Base-by-base conservation (phyloP, 2,888 invertebrate species). In the Spodoptera exigua region DNA sequence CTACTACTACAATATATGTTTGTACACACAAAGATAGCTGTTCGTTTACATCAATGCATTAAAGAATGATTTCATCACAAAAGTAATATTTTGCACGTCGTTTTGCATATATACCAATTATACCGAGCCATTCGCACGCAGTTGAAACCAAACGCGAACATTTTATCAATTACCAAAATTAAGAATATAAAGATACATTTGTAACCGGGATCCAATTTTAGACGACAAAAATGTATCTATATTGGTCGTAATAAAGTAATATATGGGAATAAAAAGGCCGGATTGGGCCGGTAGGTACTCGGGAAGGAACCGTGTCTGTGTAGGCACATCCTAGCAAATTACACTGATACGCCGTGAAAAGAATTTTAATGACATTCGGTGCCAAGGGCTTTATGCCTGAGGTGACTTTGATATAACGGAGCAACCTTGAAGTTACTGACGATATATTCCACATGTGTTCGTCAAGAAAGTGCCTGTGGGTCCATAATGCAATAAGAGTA, bases 281-380 rank as follows among this genome's bases (percentile, higher is more conserved):
- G 67, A 69, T 70, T 59, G 64, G 60, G 64, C 61, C 68, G 72
- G 67, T 37, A 14, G 72, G 67, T 37, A 14, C 13, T 18, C n/a
- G 36, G 60, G 60, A 32, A 44, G 13, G n/a, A 27, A 9, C 60
- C 55, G 47, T 52, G 55, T 48, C 63, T 36, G 59, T 40, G 37
- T 45, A 43, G 48, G 61, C 66, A 68, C 67, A 59, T 74, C 68
- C 74, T 62, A 70, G 61, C 67, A 78, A 79, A 80, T 82, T 75
- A 78, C 78, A 58, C 65, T 59, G 60, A 57, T 55, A 49, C 55
- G 57, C 55, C 76, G 79, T 78, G 82, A 77, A 80, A 78, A 80
- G 79, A 81, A 84, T 84, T 81, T 84, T 84, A 86, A 86, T 82
- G 78, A 75, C 62, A 74, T 76, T 69, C 65, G 59, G 66, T 58